A percentile compares a stretch with the other conserved stretches of the same genome.
Evolutionary conservation across 2,888 invertebrate species (phyloP).

Genomic region (Nebria salina): DNA sequence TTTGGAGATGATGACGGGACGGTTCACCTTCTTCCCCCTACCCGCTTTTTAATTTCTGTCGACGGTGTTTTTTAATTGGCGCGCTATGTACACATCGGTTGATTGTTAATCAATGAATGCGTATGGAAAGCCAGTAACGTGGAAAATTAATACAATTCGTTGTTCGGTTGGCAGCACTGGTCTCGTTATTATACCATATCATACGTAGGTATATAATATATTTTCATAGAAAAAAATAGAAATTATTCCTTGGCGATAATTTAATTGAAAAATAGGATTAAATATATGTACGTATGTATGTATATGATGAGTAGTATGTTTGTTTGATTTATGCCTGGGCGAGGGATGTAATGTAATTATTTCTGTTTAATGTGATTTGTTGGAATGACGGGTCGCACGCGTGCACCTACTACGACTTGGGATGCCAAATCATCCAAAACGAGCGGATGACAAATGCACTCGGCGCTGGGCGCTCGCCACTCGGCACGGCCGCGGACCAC

Average conservation of each 20-base stretch:
- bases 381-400: conserved; percentile 58
- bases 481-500: conserved; percentile 52
- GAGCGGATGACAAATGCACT: conserved; percentile 63
- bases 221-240: not conserved
- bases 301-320: not conserved
- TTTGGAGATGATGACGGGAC: no score
- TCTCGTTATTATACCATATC: not conserved
- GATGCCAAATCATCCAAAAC: conserved; percentile 64
- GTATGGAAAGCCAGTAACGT: conserved; percentile 3
- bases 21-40: not conserved
- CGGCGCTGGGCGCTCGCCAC: no score
- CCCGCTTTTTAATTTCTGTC: conserved; percentile 5
- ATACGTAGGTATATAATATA: not conserved
- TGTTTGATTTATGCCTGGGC: not conserved
- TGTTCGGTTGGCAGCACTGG: not conserved
- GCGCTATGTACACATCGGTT: conserved; percentile 22
- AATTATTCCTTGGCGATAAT: not conserved
- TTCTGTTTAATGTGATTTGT: conserved; percentile 64
- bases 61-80: conserved; percentile 24
- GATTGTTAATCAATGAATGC: conserved; percentile 29
- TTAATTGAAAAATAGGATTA: not conserved
- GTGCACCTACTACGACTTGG: conserved; percentile 58
- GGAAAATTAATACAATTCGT: conserved; percentile 24
- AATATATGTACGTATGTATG: not conserved
- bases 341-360: conserved; percentile 62